phyloP scores from a whole-genome alignment of 2,113 vertebrate genomes.

The Gallinago media region DNA sequence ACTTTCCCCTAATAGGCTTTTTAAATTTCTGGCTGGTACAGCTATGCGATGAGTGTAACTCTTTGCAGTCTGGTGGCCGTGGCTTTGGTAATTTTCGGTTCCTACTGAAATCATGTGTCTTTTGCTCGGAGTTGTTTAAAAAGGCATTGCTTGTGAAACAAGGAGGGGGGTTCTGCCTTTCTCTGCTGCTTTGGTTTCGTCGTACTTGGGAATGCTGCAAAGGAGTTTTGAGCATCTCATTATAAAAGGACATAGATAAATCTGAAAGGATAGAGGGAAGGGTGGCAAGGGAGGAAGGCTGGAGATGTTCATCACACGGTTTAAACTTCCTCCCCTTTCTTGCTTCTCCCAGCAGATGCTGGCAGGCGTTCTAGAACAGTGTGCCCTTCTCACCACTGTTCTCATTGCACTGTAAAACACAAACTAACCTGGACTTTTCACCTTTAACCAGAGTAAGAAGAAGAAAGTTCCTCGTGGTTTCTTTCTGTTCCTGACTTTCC shows the following conservation, averaged over 20 bases:
- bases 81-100: neutral
- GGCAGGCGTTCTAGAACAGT: accelerated
- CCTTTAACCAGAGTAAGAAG: neutral
- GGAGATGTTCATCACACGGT: no score
- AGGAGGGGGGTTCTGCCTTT: neutral
- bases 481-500: neutral
- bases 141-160: neutral
- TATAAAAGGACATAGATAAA: no score
- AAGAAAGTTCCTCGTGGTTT: neutral
- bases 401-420: neutral
- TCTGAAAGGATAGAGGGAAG: no score
- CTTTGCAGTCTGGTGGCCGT: neutral
- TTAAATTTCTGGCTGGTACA: neutral
- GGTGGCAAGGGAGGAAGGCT: no score
- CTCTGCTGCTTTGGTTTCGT: neutral
- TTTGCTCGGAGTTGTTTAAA: neutral
- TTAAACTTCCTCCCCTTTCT: neutral
- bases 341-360: neutral
- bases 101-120: accelerated
- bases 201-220: neutral
- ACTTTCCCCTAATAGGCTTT: neutral
- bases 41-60: neutral
- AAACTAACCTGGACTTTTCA: neutral
- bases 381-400: neutral
- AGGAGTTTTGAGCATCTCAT: no score